Conservation (phyloP, 1,140 invertebrate species). For the Diprion similis region DNA sequence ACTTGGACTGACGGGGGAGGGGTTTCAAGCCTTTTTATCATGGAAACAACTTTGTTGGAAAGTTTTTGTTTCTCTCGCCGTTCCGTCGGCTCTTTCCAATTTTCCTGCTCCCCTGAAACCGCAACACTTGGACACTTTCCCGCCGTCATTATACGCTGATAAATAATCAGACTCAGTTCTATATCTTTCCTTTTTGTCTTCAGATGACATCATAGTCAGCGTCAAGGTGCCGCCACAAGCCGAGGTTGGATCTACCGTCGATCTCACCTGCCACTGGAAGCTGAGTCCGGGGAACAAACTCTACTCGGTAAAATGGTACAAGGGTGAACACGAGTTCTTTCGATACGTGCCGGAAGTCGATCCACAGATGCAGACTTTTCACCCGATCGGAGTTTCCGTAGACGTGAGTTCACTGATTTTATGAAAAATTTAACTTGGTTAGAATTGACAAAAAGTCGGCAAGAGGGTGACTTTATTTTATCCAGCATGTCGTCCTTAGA, state of each 20-base stretch:
- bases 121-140: no score
- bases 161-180: no score
- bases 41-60: no score
- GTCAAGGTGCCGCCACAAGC: conserved; percentile 43
- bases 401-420: conserved; percentile 53
- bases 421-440: no score
- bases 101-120: no score
- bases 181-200: conserved; percentile 15
- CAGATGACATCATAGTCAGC: conserved; percentile 40
- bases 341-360: conserved; percentile 71
- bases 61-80: no score
- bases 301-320: conserved; percentile 85
- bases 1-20: no score
- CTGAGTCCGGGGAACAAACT: conserved; percentile 68
- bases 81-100: no score
- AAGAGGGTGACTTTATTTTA: not conserved
- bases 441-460: no score
- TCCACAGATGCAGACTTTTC: conserved; percentile 67
- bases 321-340: conserved; percentile 77
- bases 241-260: conserved; percentile 32
- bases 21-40: no score
- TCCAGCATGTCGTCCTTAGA: not conserved
- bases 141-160: no score
- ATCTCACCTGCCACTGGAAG: conserved; percentile 42
- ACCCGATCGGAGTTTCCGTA: conserved; percentile 66